Conservation (phyloP, 1,140 invertebrate species). For the Vollenhovia emeryi region DNA sequence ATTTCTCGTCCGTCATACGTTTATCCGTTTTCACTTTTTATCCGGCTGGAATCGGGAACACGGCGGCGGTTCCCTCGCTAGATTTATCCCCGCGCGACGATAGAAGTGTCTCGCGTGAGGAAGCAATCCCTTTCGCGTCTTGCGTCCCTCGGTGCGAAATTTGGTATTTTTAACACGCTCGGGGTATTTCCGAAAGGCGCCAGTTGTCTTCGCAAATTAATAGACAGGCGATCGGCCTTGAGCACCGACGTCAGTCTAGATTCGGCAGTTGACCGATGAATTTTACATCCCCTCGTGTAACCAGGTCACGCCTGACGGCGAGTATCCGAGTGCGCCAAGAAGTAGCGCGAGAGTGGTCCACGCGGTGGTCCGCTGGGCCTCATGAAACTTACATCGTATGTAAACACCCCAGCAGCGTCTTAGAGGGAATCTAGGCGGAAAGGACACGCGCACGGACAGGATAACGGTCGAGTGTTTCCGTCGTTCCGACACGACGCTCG, state of each 20-base stretch:
- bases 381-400: constrained; percentile 69
- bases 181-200: not conserved
- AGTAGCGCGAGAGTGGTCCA: constrained; percentile 19
- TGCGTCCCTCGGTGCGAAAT: not conserved
- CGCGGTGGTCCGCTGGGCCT: constrained; percentile 40
- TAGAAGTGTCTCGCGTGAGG: not conserved
- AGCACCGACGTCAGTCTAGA: not conserved
- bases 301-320: constrained; percentile 47
- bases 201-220: not conserved
- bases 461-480: constrained; percentile 47
- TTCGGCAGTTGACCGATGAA: constrained; percentile 44
- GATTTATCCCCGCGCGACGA: not conserved
- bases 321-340: constrained; percentile 21
- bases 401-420: constrained; percentile 46
- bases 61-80: not conserved
- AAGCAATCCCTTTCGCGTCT: not conserved
- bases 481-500: not conserved
- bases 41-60: not conserved
- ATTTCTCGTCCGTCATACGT: not conserved
- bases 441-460: not conserved
- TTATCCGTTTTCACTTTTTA: not conserved
- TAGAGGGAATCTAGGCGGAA: not conserved
- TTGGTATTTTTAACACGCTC: not conserved
- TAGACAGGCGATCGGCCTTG: not conserved
- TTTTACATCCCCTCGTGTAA: constrained; percentile 67